Percentiles rank a stretch among this genome's conserved stretches.
phyloP scores from a whole-genome alignment of 2,888 invertebrate genomes.

The Gibbula magus region DNA sequence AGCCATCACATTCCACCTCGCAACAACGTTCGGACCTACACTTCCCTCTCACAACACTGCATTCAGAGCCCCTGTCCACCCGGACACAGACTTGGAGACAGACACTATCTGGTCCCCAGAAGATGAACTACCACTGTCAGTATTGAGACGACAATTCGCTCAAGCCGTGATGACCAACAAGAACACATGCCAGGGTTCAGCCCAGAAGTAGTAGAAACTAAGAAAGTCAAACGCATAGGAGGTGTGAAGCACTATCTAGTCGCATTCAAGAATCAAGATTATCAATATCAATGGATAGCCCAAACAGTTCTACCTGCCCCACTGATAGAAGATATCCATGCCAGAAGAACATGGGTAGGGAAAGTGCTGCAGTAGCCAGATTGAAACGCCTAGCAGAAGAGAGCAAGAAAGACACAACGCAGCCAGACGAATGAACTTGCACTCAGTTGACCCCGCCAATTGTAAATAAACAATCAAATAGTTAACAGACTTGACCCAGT shows the following conservation, averaged over 20 bases:
- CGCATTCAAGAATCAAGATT: not conserved
- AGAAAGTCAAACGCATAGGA: no score
- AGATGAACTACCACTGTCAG: not conserved
- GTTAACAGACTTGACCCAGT: no score
- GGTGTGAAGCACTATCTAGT: no score
- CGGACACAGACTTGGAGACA: no score
- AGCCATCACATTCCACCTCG: no score
- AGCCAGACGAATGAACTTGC: no score
- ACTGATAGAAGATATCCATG: not conserved
- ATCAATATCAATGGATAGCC: not conserved
- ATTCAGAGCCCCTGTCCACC: no score
- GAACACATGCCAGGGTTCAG: not conserved
- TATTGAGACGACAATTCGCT: not conserved
- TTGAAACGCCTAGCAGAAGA: not conserved
- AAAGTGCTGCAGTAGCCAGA: not conserved
- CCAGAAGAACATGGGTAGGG: not conserved
- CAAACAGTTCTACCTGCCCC: not conserved
- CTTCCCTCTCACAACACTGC: constrained; percentile 25
- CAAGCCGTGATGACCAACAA: not conserved
- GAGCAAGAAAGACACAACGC: no score
- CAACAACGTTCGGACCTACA: not conserved
- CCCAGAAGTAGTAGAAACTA: not conserved
- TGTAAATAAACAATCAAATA: no score
- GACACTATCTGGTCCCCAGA: not conserved
- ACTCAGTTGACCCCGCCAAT: no score